Conservation (phyloP, 2,888 invertebrate species). For the Stegophylla sp. region DNA sequence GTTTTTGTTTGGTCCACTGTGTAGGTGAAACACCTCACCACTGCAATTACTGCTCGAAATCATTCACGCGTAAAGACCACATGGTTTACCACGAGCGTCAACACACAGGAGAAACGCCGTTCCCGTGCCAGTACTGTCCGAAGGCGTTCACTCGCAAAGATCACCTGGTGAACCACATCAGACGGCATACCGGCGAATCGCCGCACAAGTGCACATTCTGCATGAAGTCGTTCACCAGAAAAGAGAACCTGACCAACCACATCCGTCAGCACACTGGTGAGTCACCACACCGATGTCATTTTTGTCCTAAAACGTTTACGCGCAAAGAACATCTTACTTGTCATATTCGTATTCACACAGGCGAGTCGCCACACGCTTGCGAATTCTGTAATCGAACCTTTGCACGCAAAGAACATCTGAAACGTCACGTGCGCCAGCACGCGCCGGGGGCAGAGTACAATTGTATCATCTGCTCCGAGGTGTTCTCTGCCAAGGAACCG, state of each 20-base stretch:
- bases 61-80: slow-evolving; percentile 85
- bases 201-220: slow-evolving; percentile 87
- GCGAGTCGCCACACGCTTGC: slow-evolving; percentile 86
- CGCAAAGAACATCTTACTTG: slow-evolving; percentile 76
- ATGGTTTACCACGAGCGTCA: slow-evolving; percentile 84
- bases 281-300: slow-evolving; percentile 80
- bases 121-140: slow-evolving; percentile 75
- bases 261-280: slow-evolving; percentile 66
- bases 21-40: slow-evolving; percentile 67
- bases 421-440: slow-evolving; percentile 74
- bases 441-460: slow-evolving; percentile 75
- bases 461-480: slow-evolving; percentile 77
- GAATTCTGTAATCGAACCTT: slow-evolving; percentile 85
- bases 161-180: slow-evolving; percentile 86
- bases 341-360: slow-evolving; percentile 85
- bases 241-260: slow-evolving; percentile 64
- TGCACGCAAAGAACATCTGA: slow-evolving; percentile 84
- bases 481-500: slow-evolving; percentile 78
- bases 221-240: slow-evolving; percentile 67
- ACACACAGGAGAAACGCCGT: slow-evolving; percentile 79
- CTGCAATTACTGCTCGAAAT: slow-evolving; percentile 85
- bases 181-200: slow-evolving; percentile 86
- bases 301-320: slow-evolving; percentile 81
- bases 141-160: slow-evolving; percentile 89
- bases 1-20: slow-evolving; percentile 59